Base-by-base conservation (phyloP, 2,797 vertebrate species). In the Molossus molossus region DNA sequence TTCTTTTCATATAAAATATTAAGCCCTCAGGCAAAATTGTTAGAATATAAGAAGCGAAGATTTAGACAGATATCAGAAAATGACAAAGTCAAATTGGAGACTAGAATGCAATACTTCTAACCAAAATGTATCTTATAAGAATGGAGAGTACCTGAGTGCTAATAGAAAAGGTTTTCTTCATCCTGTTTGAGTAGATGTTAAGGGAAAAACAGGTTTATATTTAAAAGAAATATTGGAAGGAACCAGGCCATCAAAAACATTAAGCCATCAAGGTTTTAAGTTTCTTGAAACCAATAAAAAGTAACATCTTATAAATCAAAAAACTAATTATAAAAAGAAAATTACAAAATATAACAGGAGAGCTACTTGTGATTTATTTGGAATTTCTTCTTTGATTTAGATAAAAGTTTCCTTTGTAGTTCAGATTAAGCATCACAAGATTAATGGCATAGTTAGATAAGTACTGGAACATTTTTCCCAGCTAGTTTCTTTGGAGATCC, bases 221-320 rank as follows among this genome's bases (percentile, higher is more conserved):
- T 25, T 81, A 69, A 94, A 96, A 93, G 53, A 95, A 95, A 81
- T 84, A 95, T 64, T 79, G 92, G 27, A 79, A 80, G 33, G 60
- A 94, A 91, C 2, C 1, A n/a, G 57, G 40, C 73, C 75, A 92
- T 95, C 53, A 86, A 91, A 95, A 77, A 69, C 48, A 88, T 90
- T 80, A 94, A 70, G 27, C 33, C 95, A 91, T 77, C 29, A 83
- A 92, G 23, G 37, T 81, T 94, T 91, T 77, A 90, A 62, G 64
- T 95, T 96, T 88, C 81, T 84, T 80, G 4, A 88, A 93, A 81
- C 18, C 53, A 92, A 75, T 25, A 87, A 80, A 89, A 88, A 89
- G 37, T 88, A 94, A 87, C 86, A 92, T 95, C 82, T 86, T 95
- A 97, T 97, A 97, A 98, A 96, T 97, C 69, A 96, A 97, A 95